A percentile compares a stretch with the other conserved stretches of the same genome.
phyloP scores from a whole-genome alignment of 2,797 vertebrate genomes.

The Pseudochromis fuscus region DNA sequence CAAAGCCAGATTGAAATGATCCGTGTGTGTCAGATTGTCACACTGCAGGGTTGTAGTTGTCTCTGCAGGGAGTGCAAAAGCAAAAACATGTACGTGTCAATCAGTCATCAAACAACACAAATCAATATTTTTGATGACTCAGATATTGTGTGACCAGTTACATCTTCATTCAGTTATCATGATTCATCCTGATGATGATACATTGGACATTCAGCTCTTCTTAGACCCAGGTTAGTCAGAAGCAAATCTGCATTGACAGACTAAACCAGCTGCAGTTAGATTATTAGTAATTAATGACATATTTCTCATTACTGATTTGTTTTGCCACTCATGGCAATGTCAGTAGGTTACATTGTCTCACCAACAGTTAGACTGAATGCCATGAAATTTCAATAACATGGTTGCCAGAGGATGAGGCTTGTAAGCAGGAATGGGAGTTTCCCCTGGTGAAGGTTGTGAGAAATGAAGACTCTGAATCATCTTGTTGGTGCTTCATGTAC shows the following conservation, averaged over 20 bases:
- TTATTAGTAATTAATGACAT: no score
- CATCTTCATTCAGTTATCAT: not conserved
- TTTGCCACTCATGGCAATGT: no score
- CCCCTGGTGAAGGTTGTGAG: no score
- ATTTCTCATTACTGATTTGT: no score
- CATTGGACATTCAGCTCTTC: not conserved
- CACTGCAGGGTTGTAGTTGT: not conserved
- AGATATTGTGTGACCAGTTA: not conserved
- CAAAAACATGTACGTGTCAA: not conserved
- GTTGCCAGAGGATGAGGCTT: not conserved
- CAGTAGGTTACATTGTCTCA: no score
- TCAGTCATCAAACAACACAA: conserved; percentile 5
- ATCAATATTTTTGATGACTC: not conserved
- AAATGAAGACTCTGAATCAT: no score
- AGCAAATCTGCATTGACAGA: not conserved
- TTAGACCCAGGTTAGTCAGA: not conserved
- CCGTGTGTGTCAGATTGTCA: conserved; percentile 10
- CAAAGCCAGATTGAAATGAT: conserved; percentile 13
- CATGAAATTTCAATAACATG: not conserved
- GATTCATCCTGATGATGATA: not conserved
- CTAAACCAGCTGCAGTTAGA: no score
- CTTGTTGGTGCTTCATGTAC: no score
- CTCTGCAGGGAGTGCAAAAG: not conserved
- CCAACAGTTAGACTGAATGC: not conserved
- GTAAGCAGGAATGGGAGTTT: no score